A percentile compares a stretch with the other conserved stretches of the same genome.
Evolutionary conservation across 37 sponge, comb jelly and placozoan species (phyloP).

Genomic region (Chondrosia reniformis): DNA sequence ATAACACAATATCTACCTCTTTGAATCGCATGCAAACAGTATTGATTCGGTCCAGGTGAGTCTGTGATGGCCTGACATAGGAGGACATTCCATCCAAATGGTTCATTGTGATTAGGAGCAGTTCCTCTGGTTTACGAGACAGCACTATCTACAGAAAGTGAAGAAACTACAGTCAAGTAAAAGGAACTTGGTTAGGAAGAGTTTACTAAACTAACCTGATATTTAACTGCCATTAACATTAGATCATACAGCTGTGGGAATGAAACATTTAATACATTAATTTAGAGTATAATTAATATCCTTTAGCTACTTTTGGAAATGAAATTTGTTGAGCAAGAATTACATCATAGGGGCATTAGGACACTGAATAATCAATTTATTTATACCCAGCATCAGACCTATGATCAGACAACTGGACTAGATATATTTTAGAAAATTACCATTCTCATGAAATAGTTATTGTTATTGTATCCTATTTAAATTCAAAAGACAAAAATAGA

Average conservation of each 20-base stretch:
- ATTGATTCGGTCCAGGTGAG: conserved; percentile 29
- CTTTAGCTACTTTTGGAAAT: no score
- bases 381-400: no score
- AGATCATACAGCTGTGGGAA: conserved; percentile 79
- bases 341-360: no score
- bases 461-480: no score
- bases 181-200: background rate
- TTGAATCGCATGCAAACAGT: background rate
- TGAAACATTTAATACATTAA: background rate
- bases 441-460: no score
- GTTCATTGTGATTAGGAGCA: conserved; percentile 81
- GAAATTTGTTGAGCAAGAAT: no score
- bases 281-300: no score
- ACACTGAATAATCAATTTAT: no score
- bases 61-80: conserved; percentile 19
- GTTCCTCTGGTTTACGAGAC: conserved; percentile 69
- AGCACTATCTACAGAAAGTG: conserved; percentile 53
- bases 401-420: no score
- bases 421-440: no score
- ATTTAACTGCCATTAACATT: conserved; percentile 92
- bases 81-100: conserved; percentile 71
- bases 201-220: conserved; percentile 55
- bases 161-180: background rate
- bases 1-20: background rate
- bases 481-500: no score